Evolutionary conservation across 2,113 vertebrate species (phyloP).

Genomic region (Bettongia penicillata): DNA sequence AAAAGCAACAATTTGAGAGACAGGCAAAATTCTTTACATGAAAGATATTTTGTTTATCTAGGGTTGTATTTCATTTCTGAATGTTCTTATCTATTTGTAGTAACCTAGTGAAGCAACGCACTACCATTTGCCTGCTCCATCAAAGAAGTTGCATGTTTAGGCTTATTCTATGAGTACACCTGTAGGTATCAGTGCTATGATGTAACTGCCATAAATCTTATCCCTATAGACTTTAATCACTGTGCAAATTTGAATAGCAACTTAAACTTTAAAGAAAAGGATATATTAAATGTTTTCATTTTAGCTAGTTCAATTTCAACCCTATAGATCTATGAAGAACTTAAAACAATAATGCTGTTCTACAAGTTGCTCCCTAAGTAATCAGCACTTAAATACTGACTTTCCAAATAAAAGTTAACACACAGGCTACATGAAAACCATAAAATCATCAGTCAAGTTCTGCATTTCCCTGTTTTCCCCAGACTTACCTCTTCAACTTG

Average conservation of each 20-base stretch:
- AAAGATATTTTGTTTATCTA: background rate
- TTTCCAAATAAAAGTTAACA: background rate
- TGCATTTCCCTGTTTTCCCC: slow-evolving; percentile 39
- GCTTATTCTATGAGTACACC: background rate
- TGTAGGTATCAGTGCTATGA: background rate
- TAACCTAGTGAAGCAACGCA: background rate
- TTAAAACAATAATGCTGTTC: background rate
- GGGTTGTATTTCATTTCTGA: background rate
- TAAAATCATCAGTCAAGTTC: background rate
- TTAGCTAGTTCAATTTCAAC: background rate
- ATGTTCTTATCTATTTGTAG: background rate
- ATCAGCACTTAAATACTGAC: background rate
- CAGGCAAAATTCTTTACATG: background rate
- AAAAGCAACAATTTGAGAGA: background rate
- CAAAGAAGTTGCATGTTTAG: background rate
- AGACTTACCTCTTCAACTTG: slow-evolving; percentile 96
- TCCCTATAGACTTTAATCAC: background rate
- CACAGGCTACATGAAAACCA: background rate
- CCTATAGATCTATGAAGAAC: background rate
- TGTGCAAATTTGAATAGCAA: background rate
- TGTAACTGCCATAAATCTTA: background rate
- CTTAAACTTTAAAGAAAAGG: background rate
- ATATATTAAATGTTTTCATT: background rate
- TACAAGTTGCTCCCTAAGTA: background rate
- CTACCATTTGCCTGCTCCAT: background rate